Evolutionary conservation across 2,797 vertebrate species (phyloP).

Genomic region (Coracias cyanogaster): DNA sequence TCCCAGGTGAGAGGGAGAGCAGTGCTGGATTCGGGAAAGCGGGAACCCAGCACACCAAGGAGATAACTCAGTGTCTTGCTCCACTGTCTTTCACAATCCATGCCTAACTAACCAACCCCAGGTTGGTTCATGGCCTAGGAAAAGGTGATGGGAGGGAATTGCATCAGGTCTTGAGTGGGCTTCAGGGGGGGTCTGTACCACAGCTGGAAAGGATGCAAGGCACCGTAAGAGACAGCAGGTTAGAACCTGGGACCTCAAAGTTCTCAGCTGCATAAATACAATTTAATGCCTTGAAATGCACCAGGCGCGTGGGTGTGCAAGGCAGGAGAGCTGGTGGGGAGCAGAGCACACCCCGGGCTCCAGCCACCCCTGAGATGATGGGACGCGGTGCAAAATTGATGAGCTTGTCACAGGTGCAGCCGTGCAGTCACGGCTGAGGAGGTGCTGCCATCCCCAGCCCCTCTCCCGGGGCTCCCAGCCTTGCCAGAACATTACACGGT

Average conservation of each 20-base stretch:
- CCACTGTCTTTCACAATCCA: too few relatives aligned
- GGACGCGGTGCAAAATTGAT: not conserved
- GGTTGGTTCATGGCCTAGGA: too few relatives aligned
- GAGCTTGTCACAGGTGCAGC: not conserved
- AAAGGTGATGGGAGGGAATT: too few relatives aligned
- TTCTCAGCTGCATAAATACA: not conserved
- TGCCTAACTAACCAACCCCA: too few relatives aligned
- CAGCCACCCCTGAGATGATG: not conserved
- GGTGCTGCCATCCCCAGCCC: not conserved
- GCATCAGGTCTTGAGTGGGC: too few relatives aligned
- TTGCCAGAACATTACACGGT: not conserved
- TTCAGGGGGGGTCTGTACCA: too few relatives aligned
- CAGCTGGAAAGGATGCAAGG: rapidly evolving
- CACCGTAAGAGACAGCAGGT: not conserved
- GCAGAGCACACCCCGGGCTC: not conserved
- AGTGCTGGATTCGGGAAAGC: too few relatives aligned
- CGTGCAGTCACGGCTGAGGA: not conserved
- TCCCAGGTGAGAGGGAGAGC: too few relatives aligned
- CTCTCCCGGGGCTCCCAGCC: not conserved
- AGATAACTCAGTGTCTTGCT: too few relatives aligned
- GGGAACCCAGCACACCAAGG: too few relatives aligned
- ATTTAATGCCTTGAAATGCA: not conserved
- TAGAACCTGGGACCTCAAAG: rapidly evolving
- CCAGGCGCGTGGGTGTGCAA: rapidly evolving
- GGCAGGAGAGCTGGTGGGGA: not conserved